A percentile compares a stretch with the other conserved stretches of the same genome.
phyloP scores from a whole-genome alignment of 2,797 vertebrate genomes.

The Labeo calbasu region DNA sequence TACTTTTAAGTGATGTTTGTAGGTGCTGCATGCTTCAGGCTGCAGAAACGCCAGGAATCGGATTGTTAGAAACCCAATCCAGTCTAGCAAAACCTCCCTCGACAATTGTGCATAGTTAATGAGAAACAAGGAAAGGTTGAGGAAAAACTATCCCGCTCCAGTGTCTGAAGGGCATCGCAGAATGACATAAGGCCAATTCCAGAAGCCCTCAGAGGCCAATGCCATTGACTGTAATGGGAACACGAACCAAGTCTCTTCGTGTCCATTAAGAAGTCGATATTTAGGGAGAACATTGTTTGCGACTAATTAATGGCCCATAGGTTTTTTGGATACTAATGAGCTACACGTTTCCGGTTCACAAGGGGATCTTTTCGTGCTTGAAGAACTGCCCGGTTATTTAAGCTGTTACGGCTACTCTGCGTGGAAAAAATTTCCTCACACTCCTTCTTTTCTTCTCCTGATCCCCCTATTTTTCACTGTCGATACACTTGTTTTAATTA shows the following conservation, averaged over 20 bases:
- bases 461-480: slow-evolving; percentile 38
- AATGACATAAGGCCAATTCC: slow-evolving; percentile 79
- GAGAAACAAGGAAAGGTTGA: slow-evolving; percentile 66
- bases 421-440: background rate
- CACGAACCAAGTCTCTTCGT: slow-evolving; percentile 76
- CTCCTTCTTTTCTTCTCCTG: slow-evolving; percentile 17
- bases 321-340: slow-evolving; percentile 75
- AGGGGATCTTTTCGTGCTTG: slow-evolving; percentile 64
- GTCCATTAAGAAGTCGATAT: slow-evolving; percentile 85
- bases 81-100: slow-evolving; percentile 59
- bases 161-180: slow-evolving; percentile 76
- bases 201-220: slow-evolving; percentile 70
- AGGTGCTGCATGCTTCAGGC: background rate
- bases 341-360: slow-evolving; percentile 73
- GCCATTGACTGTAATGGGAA: slow-evolving; percentile 79
- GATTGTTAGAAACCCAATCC: slow-evolving; percentile 70
- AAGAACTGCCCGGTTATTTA: slow-evolving; percentile 37
- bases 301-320: slow-evolving; percentile 80
- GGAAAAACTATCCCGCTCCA: slow-evolving; percentile 68
- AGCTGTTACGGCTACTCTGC: background rate
- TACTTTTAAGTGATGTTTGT: slow-evolving; percentile 11
- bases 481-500: slow-evolving; percentile 56
- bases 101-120: slow-evolving; percentile 79
- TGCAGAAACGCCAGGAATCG: slow-evolving; percentile 48
- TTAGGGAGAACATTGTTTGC: slow-evolving; percentile 77